Evolutionary conservation across 2,888 invertebrate genomes (phyloP), one percentile per base, ranked within the genome.

Genomic region (Alloplasta piceator): DNA sequence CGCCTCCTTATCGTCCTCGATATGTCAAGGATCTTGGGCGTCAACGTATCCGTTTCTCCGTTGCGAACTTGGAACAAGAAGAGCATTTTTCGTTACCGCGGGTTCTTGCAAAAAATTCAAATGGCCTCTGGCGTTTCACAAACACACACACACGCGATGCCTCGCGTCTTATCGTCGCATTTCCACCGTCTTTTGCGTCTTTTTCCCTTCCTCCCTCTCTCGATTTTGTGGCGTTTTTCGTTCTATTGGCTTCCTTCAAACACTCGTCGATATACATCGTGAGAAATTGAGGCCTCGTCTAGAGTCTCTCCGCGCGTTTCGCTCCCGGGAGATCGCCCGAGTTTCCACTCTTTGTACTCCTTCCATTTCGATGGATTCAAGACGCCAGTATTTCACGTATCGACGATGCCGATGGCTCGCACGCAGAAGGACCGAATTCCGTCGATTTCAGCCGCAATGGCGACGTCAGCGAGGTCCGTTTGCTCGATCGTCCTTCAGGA

Each of bases 261-360:
- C 58, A 52, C 58, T 14, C 70, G 56, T 52, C 50, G 72, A 82
- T 80, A 76, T 70, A 82, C 70, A 81, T 77, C 75, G 68, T 79
- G 77, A 82, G 74, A 77, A 77, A 81, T 82, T 76, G 79, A 77
- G 73, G 72, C 74, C 71, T 68, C 26, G 26, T 26, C 26, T 26
- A 26, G 26, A 1, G 26, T 26, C 74, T 60, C 61, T 68, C 73
- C 74, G 64, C 52, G 36, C 61, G 66, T 80, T 70, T 66, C 60
- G 56, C 48, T 78, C 70, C 66, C 72, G 41, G 14, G 72, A 78
- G 72, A 68, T 38, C 75, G 63, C 68, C 63, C 75, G 60, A 43
- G 78, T 67, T 60, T 26, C 77, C 43, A 26, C 46, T 56, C 48
- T 60, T 36, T 48, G 68, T 73, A 50, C 50, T 36, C 52, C 68